Base-by-base conservation (phyloP, 2,113 vertebrate species). In the Marcusenius ussheri region DNA sequence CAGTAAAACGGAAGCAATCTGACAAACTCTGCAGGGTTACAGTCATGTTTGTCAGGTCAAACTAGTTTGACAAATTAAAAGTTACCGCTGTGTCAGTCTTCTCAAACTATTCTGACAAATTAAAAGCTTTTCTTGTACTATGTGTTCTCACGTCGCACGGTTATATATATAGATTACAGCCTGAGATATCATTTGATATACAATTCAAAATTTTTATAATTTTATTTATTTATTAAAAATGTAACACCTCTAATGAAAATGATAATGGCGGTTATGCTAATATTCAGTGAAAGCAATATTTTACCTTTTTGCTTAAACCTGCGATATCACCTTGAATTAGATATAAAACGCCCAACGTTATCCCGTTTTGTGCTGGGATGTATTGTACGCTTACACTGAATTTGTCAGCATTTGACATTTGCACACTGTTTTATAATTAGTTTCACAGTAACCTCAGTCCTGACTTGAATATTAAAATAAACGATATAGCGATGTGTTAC, bases 1-100 rank as follows among this genome's bases (percentile, higher is more conserved):
- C 27, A 70, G 62, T 70, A 70, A 31, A 70, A 70, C 62, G 62
- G 62, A 70, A 31, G 27, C 62, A 13, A 27, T 70, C n/a, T 70
- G 62, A 70, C n/a, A 70, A 27, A 31, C 62, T 70, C 3, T 31
- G 62, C 50, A 51, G 50, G 62, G 62, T 31, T 70, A 70, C 62
- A 70, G 10, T 31, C 62, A 27, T 11, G 62, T 70, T 70, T 31
- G 62, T 70, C 62, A 31, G 62, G n/a, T 70, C 62, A 31, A 13
- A 70, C 62, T 70, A 70, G 62, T 70, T 70, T 70, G 62, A 70
- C 62, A 70, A 70, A 70, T 70, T 70, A 70, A 70, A 70, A 70
- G 62, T 70, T 70, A 70, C 62, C 62, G 10, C 62, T 27, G 27
- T 31, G 62, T 27, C 62, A 70, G 62, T 70, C 62, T 70, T 70